These are phyloP conservation scores for Engystomops pustulosus DNA, from an alignment of 2,113 vertebrate species.

Conservation along the genomic window DNA sequence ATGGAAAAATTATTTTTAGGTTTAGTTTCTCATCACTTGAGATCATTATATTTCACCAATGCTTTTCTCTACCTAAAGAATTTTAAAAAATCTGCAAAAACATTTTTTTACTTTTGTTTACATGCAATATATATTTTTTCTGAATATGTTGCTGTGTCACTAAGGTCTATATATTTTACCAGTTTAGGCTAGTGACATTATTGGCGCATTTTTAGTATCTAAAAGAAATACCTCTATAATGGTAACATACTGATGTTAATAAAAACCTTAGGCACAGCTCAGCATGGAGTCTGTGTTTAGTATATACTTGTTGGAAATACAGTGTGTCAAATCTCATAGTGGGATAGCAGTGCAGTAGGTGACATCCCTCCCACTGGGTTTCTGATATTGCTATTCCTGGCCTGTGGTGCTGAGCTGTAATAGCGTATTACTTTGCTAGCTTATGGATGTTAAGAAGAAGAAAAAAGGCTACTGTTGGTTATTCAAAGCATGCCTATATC, in stretches of 20 bases:
- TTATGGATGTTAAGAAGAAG: conserved; percentile 47
- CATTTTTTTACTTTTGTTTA: no score
- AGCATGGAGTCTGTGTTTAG: conserved; percentile 17
- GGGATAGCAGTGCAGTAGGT: conserved; percentile 48
- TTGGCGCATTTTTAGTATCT: not conserved
- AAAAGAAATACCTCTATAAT: conserved; percentile 21
- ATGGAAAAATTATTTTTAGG: no score
- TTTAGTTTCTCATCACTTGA: no score
- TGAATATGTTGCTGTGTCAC: not conserved
- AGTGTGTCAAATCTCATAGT: conserved; percentile 50
- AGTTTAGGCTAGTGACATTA: not conserved
- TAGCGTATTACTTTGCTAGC: conserved; percentile 27
- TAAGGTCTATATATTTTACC: not conserved
- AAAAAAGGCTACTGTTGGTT: conserved; percentile 23
- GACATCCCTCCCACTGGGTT: conserved; percentile 36
- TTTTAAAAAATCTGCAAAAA: no score
- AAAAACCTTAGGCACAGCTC: conserved; percentile 28
- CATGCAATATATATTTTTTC: not conserved
- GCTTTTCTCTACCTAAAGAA: no score
- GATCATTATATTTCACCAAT: no score
- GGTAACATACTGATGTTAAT: conserved; percentile 25
- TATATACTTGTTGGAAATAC: conserved; percentile 50
- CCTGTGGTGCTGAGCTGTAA: conserved; percentile 43
- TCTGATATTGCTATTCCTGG: conserved; percentile 34
- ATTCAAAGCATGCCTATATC: conserved; percentile 44